Evolutionary conservation across 2,113 vertebrate genomes (phyloP).

Genomic region (Lophochroa leadbeateri): DNA sequence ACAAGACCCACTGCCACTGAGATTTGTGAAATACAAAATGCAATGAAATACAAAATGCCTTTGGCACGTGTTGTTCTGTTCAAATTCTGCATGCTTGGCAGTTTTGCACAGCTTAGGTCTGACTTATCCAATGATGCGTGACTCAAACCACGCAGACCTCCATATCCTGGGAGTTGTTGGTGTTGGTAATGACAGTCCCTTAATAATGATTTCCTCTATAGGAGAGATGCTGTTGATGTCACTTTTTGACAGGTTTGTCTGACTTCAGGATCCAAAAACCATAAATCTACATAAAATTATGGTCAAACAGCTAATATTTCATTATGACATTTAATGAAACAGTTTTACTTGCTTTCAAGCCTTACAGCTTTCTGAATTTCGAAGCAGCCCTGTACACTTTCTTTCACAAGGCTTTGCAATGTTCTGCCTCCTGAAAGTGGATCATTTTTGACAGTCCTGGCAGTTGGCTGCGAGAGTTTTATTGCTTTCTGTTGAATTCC

Average conservation of each 20-base stretch:
- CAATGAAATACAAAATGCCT: not conserved
- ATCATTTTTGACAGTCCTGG: constrained; percentile 68
- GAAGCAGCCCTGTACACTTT: not conserved
- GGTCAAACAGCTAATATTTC: constrained; percentile 16
- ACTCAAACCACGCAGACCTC: not conserved
- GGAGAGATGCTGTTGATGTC: not conserved
- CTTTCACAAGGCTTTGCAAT: not conserved
- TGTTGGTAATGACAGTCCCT: not conserved
- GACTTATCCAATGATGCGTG: not conserved
- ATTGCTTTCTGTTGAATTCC: constrained; percentile 71
- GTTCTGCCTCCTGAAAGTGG: constrained; percentile 56
- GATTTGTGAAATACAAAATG: not conserved
- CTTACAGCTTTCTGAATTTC: not conserved
- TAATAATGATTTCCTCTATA: not conserved
- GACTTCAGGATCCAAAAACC: not conserved
- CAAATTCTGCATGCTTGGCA: not conserved
- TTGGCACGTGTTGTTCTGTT: not conserved
- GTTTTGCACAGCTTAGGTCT: not conserved
- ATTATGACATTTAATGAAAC: not conserved
- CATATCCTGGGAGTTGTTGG: not conserved
- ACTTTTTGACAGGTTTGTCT: not conserved
- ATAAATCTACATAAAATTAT: not conserved
- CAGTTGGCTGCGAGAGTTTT: constrained; percentile 57
- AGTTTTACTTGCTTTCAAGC: constrained; percentile 14
- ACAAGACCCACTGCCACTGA: rapidly evolving